phyloP scores from a whole-genome alignment of 1,140 invertebrate species.

The Ephestia elutella region DNA sequence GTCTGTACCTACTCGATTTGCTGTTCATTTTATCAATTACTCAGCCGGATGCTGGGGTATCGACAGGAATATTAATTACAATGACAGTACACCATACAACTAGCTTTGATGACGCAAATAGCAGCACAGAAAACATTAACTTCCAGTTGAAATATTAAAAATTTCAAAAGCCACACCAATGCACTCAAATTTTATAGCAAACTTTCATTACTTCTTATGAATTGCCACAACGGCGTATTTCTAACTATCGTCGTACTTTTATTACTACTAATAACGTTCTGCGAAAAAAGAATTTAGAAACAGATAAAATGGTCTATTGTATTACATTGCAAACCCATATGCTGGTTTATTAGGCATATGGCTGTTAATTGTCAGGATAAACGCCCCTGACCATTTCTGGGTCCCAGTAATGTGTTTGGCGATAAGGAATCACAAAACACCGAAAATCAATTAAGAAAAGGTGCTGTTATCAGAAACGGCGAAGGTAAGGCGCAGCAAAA shows the following conservation, averaged over 20 bases:
- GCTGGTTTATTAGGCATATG: conserved; percentile 38
- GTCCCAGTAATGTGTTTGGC: conserved; percentile 44
- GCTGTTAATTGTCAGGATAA: conserved; percentile 46
- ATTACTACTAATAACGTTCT: conserved; percentile 15
- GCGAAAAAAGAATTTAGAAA: conserved; percentile 13
- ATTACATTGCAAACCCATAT: too few relatives aligned
- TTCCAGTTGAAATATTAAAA: conserved; percentile 10
- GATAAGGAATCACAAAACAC: conserved; percentile 59
- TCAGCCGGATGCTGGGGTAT: conserved; percentile 46
- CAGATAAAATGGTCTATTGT: conserved; percentile 7
- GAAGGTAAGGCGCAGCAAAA: conserved; percentile 32
- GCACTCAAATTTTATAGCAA: conserved; percentile 15
- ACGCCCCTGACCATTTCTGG: conserved; percentile 29
- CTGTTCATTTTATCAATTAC: conserved; percentile 51
- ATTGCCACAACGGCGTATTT: conserved; percentile 11
- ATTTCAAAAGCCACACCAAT: conserved; percentile 9
- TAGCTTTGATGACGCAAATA: conserved; percentile 11
- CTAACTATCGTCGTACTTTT: conserved; percentile 14
- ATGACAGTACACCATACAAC: conserved; percentile 1
- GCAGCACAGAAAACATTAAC: not conserved
- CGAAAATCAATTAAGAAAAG: conserved; percentile 66
- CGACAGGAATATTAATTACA: conserved; percentile 43
- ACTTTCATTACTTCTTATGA: conserved; percentile 15
- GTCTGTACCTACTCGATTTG: conserved; percentile 28
- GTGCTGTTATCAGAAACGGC: conserved; percentile 57